Percentiles rank a stretch among this genome's conserved stretches.
Evolutionary conservation across 2,113 vertebrate species (phyloP).

Genomic region (Malurus alboscapulatus): DNA sequence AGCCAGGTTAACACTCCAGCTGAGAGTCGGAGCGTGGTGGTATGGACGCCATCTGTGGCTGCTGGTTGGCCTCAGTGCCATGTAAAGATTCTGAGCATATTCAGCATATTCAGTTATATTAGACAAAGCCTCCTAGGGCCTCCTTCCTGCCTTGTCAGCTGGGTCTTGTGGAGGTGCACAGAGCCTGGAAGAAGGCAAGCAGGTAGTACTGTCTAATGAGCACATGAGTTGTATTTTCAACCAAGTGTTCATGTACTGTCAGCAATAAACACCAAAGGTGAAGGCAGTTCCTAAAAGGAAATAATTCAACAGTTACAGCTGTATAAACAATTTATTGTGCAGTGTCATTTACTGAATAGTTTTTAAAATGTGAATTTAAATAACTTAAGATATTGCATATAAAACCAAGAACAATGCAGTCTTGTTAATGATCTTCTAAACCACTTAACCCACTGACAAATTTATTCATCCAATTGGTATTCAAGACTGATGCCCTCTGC

Average conservation of each 20-base stretch:
- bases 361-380: not conserved
- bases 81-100: not conserved
- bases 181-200: not conserved
- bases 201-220: not conserved
- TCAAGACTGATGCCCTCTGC: not conserved
- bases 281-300: not conserved
- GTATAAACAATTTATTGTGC: not conserved
- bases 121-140: not conserved
- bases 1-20: not conserved
- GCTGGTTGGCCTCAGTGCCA: not conserved
- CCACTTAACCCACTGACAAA: constrained; percentile 3
- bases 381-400: not conserved
- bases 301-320: not conserved
- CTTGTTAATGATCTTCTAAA: not conserved
- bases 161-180: not conserved
- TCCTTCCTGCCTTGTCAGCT: not conserved
- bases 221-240: not conserved
- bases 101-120: not conserved
- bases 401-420: not conserved
- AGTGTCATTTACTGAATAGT: not conserved
- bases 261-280: not conserved
- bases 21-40: not conserved
- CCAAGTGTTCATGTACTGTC: not conserved
- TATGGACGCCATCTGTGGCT: not conserved
- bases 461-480: not conserved